These are phyloP conservation scores for Acronicta alni DNA, from an alignment of 2,888 invertebrate species.

Conservation along the genomic window DNA sequence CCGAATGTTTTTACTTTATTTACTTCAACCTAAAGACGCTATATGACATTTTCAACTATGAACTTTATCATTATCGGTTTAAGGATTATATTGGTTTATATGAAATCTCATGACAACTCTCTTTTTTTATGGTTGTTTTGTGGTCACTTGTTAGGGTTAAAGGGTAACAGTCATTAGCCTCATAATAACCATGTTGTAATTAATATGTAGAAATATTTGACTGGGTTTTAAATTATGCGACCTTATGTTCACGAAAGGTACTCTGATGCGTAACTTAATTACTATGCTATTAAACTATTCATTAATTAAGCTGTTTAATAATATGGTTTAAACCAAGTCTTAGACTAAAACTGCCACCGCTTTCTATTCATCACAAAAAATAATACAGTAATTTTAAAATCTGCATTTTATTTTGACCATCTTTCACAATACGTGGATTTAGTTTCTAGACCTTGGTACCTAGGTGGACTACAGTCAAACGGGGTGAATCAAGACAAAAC, in stretches of 20 bases:
- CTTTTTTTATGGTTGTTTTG: constrained; percentile 32
- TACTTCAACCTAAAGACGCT: constrained; percentile 22
- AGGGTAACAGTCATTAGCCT: constrained; percentile 45
- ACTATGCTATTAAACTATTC: no score
- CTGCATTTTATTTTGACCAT: no score
- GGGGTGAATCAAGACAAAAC: no score
- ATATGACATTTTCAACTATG: constrained; percentile 25
- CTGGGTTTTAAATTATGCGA: constrained; percentile 33
- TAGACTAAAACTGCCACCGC: no score
- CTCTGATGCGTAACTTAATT: no score
- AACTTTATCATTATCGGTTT: constrained; percentile 3
- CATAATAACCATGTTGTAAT: constrained; percentile 18
- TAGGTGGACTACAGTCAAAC: no score
- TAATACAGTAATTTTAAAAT: no score
- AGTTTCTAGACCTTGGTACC: no score
- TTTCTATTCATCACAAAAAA: no score
- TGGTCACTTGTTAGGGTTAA: constrained; percentile 40
- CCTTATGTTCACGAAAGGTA: background rate
- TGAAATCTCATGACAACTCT: constrained; percentile 49
- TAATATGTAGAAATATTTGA: constrained; percentile 23
- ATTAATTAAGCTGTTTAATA: no score
- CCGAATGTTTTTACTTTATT: constrained; percentile 31
- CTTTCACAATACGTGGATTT: no score
- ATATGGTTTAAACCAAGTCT: no score
- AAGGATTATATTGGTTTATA: constrained; percentile 26